A percentile compares a stretch with the other conserved stretches of the same genome.
Evolutionary conservation across 2,888 invertebrate genomes (phyloP).

Genomic region (Aleiodes alternator): DNA sequence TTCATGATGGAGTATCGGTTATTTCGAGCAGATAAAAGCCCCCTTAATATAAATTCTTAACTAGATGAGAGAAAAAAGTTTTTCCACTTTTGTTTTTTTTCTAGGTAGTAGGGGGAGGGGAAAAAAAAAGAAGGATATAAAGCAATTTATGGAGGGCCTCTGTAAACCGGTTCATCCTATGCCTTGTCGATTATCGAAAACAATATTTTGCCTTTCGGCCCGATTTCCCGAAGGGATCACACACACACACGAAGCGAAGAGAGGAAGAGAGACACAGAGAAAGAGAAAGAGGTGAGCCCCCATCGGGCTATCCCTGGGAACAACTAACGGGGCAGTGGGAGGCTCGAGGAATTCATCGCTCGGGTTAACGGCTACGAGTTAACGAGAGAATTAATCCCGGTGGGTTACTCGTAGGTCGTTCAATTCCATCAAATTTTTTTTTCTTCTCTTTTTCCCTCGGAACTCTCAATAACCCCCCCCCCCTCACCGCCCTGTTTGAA

Average conservation of each 20-base stretch:
- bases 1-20: too few species aligned
- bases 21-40: too few species aligned
- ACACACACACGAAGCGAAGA: neutral
- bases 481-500: too few species aligned
- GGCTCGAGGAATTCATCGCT: conserved; percentile 55
- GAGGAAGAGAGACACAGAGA: neutral
- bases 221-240: conserved; percentile 56
- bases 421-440: conserved; percentile 41
- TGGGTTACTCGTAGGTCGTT: conserved; percentile 47
- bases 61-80: neutral
- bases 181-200: conserved; percentile 57
- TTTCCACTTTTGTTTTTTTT: too few species aligned
- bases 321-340: conserved; percentile 44
- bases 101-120: too few species aligned
- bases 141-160: conserved; percentile 37
- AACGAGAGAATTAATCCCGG: conserved; percentile 57
- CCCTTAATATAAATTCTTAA: conserved; percentile 26
- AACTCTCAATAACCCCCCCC: conserved; percentile 19
- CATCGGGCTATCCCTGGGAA: conserved; percentile 42
- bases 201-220: conserved; percentile 57
- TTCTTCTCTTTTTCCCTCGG: conserved; percentile 11
- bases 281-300: neutral
- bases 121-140: conserved; percentile 11
- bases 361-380: conserved; percentile 56
- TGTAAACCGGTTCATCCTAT: conserved; percentile 52